Conservation (phyloP, 2,888 invertebrate species). For the Griposia aprilina region DNA sequence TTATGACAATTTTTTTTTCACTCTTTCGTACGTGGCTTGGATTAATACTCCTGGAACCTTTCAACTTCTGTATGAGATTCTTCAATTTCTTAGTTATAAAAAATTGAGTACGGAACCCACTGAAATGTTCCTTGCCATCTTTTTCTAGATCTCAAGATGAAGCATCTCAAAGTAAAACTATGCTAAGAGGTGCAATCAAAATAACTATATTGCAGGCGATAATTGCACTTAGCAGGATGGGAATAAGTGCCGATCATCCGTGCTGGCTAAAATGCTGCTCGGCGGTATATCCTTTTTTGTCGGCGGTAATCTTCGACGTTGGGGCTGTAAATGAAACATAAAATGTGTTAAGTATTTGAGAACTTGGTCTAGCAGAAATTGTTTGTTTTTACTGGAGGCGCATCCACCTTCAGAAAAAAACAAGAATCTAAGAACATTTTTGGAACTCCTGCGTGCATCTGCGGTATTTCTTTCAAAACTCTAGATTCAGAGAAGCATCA, state of each 20-base stretch:
- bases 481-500: neutral
- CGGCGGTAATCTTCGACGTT: conserved; percentile 34
- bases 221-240: conserved; percentile 70
- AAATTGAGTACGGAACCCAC: conserved; percentile 17
- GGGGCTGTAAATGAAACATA: conserved; percentile 31
- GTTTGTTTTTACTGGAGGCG: no score
- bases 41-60: neutral
- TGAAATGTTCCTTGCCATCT: neutral
- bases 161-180: conserved; percentile 63
- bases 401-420: no score
- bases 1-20: neutral
- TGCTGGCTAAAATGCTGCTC: conserved; percentile 43
- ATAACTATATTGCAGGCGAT: conserved; percentile 77
- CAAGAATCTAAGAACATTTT: no score
- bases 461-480: neutral
- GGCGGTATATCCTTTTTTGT: conserved; percentile 42
- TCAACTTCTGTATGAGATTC: neutral
- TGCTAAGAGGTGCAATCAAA: conserved; percentile 75
- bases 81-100: neutral
- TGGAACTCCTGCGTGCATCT: neutral
- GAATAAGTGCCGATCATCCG: conserved; percentile 59
- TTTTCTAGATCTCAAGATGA: conserved; percentile 55
- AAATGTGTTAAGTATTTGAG: conserved; percentile 37
- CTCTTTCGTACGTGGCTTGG: no score
- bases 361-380: neutral